Evolutionary conservation across 2,888 invertebrate genomes (phyloP).

Genomic region (Vanessa cardui): DNA sequence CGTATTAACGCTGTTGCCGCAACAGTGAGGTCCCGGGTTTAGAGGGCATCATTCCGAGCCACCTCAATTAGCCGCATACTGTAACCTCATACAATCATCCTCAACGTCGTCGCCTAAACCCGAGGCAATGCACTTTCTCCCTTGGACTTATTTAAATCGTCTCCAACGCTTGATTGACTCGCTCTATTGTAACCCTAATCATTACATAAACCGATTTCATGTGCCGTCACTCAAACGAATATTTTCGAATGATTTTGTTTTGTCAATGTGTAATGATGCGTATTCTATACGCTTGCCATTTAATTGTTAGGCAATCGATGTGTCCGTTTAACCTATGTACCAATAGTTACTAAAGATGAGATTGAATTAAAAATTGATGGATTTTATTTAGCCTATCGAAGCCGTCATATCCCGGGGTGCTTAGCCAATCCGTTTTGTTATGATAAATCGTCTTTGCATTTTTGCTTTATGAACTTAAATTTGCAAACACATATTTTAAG

Average conservation of each 20-base stretch:
- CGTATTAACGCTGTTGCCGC: conserved; percentile 38
- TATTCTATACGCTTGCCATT: conserved; percentile 77
- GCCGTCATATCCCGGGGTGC: conserved; percentile 20
- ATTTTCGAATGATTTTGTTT: conserved; percentile 70
- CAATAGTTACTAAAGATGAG: conserved; percentile 43
- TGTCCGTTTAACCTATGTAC: conserved; percentile 68
- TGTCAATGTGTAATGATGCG: conserved; percentile 78
- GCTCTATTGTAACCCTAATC: conserved; percentile 67
- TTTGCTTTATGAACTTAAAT: no score
- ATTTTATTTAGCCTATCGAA: conserved; percentile 27
- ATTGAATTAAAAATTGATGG: conserved; percentile 36
- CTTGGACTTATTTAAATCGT: conserved; percentile 78
- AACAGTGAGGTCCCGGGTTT: conserved; percentile 54
- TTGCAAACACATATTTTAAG: background rate
- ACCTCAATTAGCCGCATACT: conserved; percentile 60
- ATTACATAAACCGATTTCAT: conserved; percentile 73
- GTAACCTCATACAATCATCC: conserved; percentile 26
- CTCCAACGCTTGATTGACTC: conserved; percentile 77
- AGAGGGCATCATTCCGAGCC: conserved; percentile 48
- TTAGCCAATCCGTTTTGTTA: conserved; percentile 25
- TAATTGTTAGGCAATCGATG: conserved; percentile 74
- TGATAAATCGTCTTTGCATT: background rate
- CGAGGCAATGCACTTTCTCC: conserved; percentile 72
- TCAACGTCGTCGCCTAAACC: conserved; percentile 58
- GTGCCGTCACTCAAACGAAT: conserved; percentile 71